Percentiles rank a stretch among this genome's conserved stretches.
These are phyloP conservation scores for Pipistrellus nathusii DNA, from an alignment of 2,797 vertebrate species.

Conservation along the genomic window DNA sequence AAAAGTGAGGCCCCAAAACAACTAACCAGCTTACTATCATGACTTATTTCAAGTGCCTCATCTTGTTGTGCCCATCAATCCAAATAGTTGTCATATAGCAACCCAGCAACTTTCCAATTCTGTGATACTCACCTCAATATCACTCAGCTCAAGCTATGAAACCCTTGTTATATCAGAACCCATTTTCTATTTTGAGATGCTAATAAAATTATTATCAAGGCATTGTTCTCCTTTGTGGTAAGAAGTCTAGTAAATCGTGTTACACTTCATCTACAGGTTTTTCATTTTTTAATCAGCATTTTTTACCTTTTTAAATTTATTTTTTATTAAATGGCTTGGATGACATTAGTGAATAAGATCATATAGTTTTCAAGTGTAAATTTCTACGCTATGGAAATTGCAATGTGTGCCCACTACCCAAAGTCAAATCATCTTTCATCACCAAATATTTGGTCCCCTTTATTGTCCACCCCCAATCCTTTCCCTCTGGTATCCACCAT, in stretches of 20 bases:
- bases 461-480: too few species aligned
- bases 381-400: neutral
- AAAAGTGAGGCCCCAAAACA: neutral
- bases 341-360: neutral
- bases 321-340: neutral
- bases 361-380: neutral
- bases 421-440: neutral
- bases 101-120: neutral
- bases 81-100: neutral
- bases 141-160: neutral
- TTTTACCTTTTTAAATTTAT: neutral
- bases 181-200: neutral
- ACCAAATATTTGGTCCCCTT: neutral
- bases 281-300: neutral
- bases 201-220: neutral
- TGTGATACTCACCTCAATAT: neutral
- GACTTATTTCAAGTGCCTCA: neutral
- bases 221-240: neutral
- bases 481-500: neutral
- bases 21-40: neutral
- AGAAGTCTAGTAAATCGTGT: neutral
- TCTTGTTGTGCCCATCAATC: neutral
- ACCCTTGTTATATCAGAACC: neutral
- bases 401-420: neutral
- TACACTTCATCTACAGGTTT: neutral